Conservation (phyloP, 1,140 invertebrate species). For the Procambarus clarkii region DNA sequence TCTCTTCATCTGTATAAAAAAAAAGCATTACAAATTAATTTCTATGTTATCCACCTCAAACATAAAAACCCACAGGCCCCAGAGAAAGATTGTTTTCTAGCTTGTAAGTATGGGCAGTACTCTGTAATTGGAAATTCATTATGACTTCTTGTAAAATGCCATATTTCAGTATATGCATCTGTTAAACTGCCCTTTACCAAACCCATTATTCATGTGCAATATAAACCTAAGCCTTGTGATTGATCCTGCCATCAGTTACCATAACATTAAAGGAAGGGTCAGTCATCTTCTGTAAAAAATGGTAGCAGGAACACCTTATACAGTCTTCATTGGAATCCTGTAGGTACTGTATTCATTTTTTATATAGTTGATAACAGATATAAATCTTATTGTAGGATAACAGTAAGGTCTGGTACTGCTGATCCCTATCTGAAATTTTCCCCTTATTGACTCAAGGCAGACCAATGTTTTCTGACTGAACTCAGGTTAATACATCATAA, state of each 20-base stretch:
- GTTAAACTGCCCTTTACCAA: neutral
- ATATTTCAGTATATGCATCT: neutral
- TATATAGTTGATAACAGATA: neutral
- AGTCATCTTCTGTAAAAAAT: neutral
- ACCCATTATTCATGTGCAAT: conserved; percentile 51
- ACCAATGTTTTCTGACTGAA: conserved; percentile 57
- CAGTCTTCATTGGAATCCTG: neutral
- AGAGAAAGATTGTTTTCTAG: neutral
- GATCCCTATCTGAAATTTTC: neutral
- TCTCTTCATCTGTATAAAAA: neutral
- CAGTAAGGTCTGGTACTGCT: neutral
- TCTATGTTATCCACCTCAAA: neutral
- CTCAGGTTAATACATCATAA: conserved; percentile 65
- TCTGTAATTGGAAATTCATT: neutral
- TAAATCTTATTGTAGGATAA: neutral
- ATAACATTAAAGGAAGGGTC: neutral
- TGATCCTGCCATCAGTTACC: conserved; percentile 38
- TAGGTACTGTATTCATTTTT: neutral
- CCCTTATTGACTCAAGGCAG: conserved; percentile 33
- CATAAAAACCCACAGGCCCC: neutral
- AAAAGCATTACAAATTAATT: neutral
- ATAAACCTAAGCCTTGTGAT: conserved; percentile 54
- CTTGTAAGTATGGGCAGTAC: neutral
- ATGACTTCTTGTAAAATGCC: neutral
- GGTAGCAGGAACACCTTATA: neutral